A percentile compares a stretch with the other conserved stretches of the same genome.
Conservation (phyloP, 1,140 invertebrate species). For the Paralvinella palmiformis region DNA sequence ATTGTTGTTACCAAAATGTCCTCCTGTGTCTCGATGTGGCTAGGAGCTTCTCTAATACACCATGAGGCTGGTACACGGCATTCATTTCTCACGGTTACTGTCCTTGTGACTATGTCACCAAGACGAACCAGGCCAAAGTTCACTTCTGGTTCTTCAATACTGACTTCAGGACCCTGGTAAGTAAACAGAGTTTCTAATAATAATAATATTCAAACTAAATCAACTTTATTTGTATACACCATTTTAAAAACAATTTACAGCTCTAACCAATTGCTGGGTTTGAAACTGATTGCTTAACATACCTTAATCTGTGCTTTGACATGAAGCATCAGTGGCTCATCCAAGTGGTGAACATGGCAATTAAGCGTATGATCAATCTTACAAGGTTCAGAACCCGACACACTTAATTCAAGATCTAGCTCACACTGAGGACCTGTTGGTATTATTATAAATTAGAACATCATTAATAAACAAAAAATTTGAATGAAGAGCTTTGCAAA, state of each 20-base stretch:
- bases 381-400: conserved; percentile 42
- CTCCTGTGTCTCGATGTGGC: not conserved
- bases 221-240: too few relatives aligned
- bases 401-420: conserved; percentile 42
- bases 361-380: conserved; percentile 37
- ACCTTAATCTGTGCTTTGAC: conserved; percentile 47
- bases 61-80: conserved; percentile 23
- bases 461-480: too few relatives aligned
- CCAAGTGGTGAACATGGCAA: conserved; percentile 44
- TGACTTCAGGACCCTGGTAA: conserved; percentile 40
- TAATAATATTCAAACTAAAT: not conserved
- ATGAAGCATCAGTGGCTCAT: conserved; percentile 42
- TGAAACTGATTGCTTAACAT: too few relatives aligned
- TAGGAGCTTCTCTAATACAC: not conserved
- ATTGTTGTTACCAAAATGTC: too few relatives aligned
- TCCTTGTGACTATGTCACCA: conserved; percentile 25
- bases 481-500: too few relatives aligned
- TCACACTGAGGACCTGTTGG: conserved; percentile 39
- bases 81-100: conserved; percentile 34
- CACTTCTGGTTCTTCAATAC: conserved; percentile 33
- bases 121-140: conserved; percentile 43
- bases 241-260: too few relatives aligned
- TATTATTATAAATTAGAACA: too few relatives aligned
- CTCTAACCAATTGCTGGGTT: too few relatives aligned
- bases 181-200: not conserved